These are phyloP conservation scores for Percopsis transmontana DNA, from an alignment of 2,113 vertebrate genomes.

Conservation along the genomic window DNA sequence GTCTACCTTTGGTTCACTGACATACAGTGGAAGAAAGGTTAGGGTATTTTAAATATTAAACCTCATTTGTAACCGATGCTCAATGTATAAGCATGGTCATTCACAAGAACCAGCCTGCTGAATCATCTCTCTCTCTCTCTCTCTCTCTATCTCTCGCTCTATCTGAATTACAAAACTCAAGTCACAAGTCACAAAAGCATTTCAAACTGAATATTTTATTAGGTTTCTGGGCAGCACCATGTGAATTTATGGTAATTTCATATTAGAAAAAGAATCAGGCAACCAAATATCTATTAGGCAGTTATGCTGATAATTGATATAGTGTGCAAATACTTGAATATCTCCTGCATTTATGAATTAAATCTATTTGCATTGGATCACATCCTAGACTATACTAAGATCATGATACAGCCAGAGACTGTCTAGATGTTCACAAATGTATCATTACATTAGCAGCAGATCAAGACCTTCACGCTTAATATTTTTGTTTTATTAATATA, in stretches of 20 bases:
- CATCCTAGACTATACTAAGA: too few species aligned
- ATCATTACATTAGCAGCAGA: constrained; percentile 70
- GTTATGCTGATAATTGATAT: constrained; percentile 55
- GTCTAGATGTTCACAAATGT: constrained; percentile 27
- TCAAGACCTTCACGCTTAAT: constrained; percentile 39
- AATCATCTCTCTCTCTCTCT: not conserved
- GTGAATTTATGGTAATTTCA: constrained; percentile 31
- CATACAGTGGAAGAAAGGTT: too few species aligned
- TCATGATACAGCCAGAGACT: constrained; percentile 22
- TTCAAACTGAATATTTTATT: constrained; percentile 55
- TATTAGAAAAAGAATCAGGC: constrained; percentile 30
- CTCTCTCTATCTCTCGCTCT: not conserved
- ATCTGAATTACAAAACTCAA: not conserved
- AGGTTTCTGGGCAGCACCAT: constrained; percentile 32
- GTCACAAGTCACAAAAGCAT: not conserved
- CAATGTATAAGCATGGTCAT: too few species aligned
- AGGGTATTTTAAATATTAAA: too few species aligned
- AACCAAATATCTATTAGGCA: constrained; percentile 53
- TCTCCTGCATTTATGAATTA: constrained; percentile 24
- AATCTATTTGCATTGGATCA: constrained; percentile 12
- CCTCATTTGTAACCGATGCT: too few species aligned
- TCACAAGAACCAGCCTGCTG: not conserved
- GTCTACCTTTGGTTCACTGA: too few species aligned
- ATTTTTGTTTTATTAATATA: constrained; percentile 21
- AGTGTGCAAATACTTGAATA: constrained; percentile 38